Percentiles rank a stretch among this genome's conserved stretches.
phyloP scores from a whole-genome alignment of 2,113 vertebrate species.

The Oncorhynchus gorbuscha region DNA sequence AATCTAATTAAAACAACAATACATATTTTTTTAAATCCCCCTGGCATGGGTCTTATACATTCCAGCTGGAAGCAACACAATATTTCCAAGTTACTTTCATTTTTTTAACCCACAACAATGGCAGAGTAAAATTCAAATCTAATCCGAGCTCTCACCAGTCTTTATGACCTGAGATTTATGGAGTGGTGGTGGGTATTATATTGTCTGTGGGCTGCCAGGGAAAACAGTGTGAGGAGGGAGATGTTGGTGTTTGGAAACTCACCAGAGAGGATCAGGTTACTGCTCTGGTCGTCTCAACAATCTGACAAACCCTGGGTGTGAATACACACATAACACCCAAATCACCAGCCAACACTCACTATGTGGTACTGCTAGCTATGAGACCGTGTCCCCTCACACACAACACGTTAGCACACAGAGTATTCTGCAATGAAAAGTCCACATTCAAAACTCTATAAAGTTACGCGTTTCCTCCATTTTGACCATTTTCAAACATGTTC shows the following conservation, averaged over 20 bases:
- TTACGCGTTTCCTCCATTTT: not conserved
- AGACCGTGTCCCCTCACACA: constrained; percentile 23
- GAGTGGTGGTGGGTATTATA: constrained; percentile 49
- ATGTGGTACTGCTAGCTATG: constrained; percentile 45
- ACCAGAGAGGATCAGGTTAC: constrained; percentile 43
- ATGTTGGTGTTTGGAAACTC: constrained; percentile 48
- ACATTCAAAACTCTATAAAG: not conserved
- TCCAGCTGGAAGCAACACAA: constrained; percentile 43
- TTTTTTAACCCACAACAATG: constrained; percentile 49
- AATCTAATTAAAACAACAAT: constrained; percentile 73
- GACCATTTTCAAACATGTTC: not conserved
- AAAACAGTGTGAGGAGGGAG: constrained; percentile 42
- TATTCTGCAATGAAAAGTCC: not conserved
- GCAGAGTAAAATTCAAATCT: constrained; percentile 52
- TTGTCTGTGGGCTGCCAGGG: constrained; percentile 43
- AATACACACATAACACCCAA: constrained; percentile 44
- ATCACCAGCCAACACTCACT: constrained; percentile 41
- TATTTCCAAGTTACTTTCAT: constrained; percentile 45
- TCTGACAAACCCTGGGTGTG: constrained; percentile 21
- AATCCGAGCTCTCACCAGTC: constrained; percentile 49
- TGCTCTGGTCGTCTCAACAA: constrained; percentile 34
- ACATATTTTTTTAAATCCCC: constrained; percentile 2
- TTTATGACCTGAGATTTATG: constrained; percentile 52
- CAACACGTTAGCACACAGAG: not conserved
- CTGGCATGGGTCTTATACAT: constrained; percentile 43